Percentiles rank a stretch among this genome's conserved stretches.
phyloP scores from a whole-genome alignment of 2,797 vertebrate species.

The Propithecus perrieri region DNA sequence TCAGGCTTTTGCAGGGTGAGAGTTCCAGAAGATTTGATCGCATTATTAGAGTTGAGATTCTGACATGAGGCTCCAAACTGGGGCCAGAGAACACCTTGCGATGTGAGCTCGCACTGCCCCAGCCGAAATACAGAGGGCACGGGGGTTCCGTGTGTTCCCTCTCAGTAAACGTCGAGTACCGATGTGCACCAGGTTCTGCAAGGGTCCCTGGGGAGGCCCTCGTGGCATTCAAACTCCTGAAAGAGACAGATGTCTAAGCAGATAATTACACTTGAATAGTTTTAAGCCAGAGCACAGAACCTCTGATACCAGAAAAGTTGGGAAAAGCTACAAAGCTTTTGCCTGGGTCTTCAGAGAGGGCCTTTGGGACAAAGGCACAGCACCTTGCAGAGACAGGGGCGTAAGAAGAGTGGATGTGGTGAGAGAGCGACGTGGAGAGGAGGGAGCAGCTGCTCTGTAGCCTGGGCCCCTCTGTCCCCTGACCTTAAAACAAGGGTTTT shows the following conservation, averaged over 20 bases:
- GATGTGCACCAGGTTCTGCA: not conserved
- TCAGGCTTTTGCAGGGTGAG: not conserved
- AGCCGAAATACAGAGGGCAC: not conserved
- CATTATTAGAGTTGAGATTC: not conserved
- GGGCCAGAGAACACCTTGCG: not conserved
- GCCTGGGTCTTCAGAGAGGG: not conserved
- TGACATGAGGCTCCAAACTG: not conserved
- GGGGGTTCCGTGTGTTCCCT: not conserved
- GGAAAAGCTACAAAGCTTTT: not conserved
- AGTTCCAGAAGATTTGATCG: not conserved
- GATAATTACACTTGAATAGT: too few relatives aligned
- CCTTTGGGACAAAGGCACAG: not conserved
- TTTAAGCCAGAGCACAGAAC: not conserved
- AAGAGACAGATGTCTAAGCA: not conserved
- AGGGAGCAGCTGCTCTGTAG: not conserved
- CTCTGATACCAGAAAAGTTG: not conserved
- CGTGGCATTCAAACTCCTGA: not conserved
- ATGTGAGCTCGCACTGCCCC: not conserved
- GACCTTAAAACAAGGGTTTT: not conserved
- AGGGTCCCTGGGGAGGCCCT: not conserved
- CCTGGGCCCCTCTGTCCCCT: not conserved
- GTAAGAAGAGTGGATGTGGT: rapidly evolving
- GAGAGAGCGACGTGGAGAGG: too few relatives aligned
- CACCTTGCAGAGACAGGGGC: not conserved
- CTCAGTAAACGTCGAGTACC: not conserved